Percentiles rank a stretch among this genome's conserved stretches.
These are phyloP conservation scores for Silurus aristotelis DNA, from an alignment of 2,797 vertebrate genomes.

Conservation along the genomic window DNA sequence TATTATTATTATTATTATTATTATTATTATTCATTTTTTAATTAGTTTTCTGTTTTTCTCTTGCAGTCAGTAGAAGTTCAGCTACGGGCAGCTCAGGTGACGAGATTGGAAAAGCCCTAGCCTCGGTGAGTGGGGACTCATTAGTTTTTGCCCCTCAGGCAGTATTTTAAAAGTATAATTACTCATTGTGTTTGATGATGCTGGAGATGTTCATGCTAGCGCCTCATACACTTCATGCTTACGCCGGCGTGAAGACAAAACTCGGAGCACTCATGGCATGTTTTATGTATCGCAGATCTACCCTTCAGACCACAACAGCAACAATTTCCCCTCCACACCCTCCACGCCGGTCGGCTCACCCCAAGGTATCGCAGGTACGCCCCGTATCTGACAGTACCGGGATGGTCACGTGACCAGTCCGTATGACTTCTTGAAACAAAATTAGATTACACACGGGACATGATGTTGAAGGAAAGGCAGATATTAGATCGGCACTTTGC, in stretches of 20 bases:
- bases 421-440: not conserved
- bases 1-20: too few relatives aligned
- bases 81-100: slow-evolving; percentile 94
- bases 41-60: slow-evolving; percentile 2
- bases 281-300: slow-evolving; percentile 83
- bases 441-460: not conserved
- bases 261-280: not conserved
- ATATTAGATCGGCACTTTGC: not conserved
- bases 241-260: not conserved
- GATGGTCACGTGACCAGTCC: not conserved
- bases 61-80: slow-evolving; percentile 85
- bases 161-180: slow-evolving; percentile 1
- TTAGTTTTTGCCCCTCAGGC: slow-evolving; percentile 16
- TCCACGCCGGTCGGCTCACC: slow-evolving; percentile 95
- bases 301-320: slow-evolving; percentile 96
- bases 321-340: slow-evolving; percentile 92
- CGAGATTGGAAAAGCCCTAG: slow-evolving; percentile 96
- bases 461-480: not conserved
- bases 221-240: not conserved
- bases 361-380: slow-evolving; percentile 89
- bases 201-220: not conserved
- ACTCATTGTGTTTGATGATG: not conserved
- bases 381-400: too few relatives aligned
- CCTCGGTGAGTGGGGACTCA: slow-evolving; percentile 84
- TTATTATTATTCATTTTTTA: too few relatives aligned